Conservation (phyloP, 2,797 vertebrate genomes). For the Clarias pachynema region DNA sequence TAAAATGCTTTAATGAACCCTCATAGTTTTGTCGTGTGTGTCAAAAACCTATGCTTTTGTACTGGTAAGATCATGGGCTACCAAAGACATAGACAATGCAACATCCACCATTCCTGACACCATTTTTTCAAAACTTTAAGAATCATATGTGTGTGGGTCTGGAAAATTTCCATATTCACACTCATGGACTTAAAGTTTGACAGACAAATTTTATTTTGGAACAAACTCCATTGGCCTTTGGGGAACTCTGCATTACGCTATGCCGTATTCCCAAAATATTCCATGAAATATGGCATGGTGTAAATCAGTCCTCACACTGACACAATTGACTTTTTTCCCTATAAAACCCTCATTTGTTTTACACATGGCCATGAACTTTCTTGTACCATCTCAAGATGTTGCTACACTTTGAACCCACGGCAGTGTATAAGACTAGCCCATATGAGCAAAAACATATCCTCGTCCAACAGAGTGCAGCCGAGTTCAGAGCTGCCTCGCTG, state of each 20-base stretch:
- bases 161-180: background rate
- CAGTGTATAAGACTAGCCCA: background rate
- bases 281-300: background rate
- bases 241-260: background rate
- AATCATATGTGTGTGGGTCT: background rate
- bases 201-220: background rate
- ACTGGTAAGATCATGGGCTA: background rate
- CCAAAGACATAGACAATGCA: background rate
- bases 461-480: constrained; percentile 46
- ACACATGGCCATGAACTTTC: constrained; percentile 1
- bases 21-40: background rate
- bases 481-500: constrained; percentile 45
- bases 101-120: background rate
- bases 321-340: background rate
- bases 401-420: constrained; percentile 29
- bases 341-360: background rate
- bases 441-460: constrained; percentile 14
- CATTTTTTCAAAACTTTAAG: background rate
- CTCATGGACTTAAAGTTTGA: background rate
- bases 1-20: background rate
- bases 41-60: background rate
- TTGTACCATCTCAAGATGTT: constrained; percentile 20
- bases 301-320: background rate
- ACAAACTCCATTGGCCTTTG: background rate
- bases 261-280: background rate